Evolutionary conservation across 2,888 invertebrate species (phyloP).

Genomic region (Blastobasis adustella): DNA sequence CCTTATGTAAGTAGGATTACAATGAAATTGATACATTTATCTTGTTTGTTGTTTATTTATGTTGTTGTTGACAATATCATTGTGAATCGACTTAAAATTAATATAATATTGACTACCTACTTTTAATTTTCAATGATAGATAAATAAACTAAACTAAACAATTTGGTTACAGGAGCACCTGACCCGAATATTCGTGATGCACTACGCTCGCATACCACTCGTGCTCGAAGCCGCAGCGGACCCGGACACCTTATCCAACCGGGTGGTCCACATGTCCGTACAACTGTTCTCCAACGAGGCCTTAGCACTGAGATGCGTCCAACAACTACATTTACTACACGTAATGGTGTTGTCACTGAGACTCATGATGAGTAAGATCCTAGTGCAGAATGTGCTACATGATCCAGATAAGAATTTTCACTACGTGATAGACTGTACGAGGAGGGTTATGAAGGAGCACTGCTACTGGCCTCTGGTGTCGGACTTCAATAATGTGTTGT

Average conservation of each 20-base stretch:
- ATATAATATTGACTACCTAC: no score
- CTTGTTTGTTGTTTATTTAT: no score
- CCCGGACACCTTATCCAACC: conserved; percentile 94
- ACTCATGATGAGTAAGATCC: conserved; percentile 95
- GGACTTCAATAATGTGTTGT: conserved; percentile 96
- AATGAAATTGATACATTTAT: no score
- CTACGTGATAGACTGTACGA: conserved; percentile 93
- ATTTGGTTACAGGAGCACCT: conserved; percentile 82
- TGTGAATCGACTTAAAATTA: no score
- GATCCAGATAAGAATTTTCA: conserved; percentile 88
- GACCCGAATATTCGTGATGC: conserved; percentile 95
- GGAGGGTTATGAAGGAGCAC: conserved; percentile 96
- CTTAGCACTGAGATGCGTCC: conserved; percentile 92
- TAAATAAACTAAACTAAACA: not conserved
- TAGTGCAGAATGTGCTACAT: conserved; percentile 90
- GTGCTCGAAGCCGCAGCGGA: conserved; percentile 90
- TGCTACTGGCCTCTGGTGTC: conserved; percentile 99
- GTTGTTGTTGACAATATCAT: no score
- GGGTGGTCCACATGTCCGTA: conserved; percentile 98
- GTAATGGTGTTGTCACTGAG: conserved; percentile 91
- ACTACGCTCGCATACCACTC: conserved; percentile 95
- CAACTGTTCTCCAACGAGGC: conserved; percentile 96
- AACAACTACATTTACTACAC: conserved; percentile 90
- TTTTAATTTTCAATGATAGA: no score
- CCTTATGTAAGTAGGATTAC: no score